Evolutionary conservation across 1,140 invertebrate species (phyloP).

Genomic region (Nautilus pompilius): DNA sequence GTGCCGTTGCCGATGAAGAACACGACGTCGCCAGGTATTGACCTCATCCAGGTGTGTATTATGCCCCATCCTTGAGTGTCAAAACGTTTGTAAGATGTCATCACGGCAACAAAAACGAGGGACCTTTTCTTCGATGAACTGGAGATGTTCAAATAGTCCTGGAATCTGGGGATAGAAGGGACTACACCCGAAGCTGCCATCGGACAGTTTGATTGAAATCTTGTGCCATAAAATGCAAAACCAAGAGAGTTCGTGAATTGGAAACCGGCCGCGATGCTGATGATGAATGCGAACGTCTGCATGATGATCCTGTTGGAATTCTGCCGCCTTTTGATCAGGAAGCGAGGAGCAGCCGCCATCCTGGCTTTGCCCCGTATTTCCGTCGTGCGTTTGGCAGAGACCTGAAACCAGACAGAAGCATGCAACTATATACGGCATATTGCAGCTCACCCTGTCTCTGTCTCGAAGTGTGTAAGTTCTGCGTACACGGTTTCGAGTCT

Average conservation of each 20-base stretch:
- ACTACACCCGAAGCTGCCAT: too few relatives aligned
- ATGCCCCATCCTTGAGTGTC: constrained; percentile 78
- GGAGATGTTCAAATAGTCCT: neutral
- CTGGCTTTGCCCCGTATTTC: neutral
- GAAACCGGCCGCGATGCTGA: neutral
- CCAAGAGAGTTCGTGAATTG: neutral
- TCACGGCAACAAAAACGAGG: constrained; percentile 75
- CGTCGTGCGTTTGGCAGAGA: neutral
- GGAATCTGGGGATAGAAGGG: neutral
- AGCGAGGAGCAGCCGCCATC: neutral
- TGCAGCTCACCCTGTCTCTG: too few relatives aligned
- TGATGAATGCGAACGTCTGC: neutral
- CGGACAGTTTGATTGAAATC: too few relatives aligned
- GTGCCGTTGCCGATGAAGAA: constrained; percentile 68
- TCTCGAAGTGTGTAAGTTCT: too few relatives aligned
- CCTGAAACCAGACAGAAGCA: neutral
- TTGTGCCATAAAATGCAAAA: neutral
- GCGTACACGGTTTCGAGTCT: too few relatives aligned
- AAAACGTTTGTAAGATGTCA: constrained; percentile 88
- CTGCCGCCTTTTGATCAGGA: neutral
- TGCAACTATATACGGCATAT: too few relatives aligned
- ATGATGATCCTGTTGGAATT: neutral
- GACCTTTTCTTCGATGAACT: neutral
- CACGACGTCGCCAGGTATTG: constrained; percentile 77
- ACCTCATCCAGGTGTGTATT: constrained; percentile 83